These are phyloP conservation scores for Candidula unifasciata DNA, from an alignment of 2,888 invertebrate species.

Conservation along the genomic window DNA sequence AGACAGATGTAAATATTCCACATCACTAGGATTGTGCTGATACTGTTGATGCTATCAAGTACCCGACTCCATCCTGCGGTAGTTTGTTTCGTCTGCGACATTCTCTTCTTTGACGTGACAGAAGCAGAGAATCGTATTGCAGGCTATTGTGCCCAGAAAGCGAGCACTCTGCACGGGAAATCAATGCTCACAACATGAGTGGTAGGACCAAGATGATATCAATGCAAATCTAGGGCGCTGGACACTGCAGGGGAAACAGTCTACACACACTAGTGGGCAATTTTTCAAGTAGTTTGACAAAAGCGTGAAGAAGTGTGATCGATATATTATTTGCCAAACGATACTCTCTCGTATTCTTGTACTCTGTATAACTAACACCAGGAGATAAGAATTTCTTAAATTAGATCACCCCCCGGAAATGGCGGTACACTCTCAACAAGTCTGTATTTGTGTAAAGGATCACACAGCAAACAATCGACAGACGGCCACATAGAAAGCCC, in stretches of 20 bases:
- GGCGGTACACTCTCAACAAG: constrained; percentile 38
- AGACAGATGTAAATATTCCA: constrained; percentile 12
- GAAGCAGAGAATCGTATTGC: constrained; percentile 28
- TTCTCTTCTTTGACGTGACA: neutral
- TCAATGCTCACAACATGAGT: constrained; percentile 33
- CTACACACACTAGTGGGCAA: neutral
- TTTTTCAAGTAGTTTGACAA: constrained; percentile 27
- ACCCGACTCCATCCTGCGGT: neutral
- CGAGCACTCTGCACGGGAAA: constrained; percentile 31
- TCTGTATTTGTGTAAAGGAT: constrained; percentile 39
- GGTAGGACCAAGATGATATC: neutral
- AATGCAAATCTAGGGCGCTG: neutral
- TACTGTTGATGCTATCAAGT: neutral
- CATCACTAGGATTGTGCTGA: neutral
- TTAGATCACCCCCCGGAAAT: constrained; percentile 14
- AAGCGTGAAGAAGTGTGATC: constrained; percentile 23
- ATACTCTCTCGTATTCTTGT: constrained; percentile 13
- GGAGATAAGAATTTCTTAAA: constrained; percentile 26
- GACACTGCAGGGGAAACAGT: constrained; percentile 2
- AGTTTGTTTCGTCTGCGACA: constrained; percentile 21
- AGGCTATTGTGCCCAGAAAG: constrained; percentile 22
- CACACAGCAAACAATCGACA: constrained; percentile 35
- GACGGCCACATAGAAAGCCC: constrained; percentile 10
- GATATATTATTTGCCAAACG: constrained; percentile 25
- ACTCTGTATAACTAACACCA: constrained; percentile 19